phyloP scores from a whole-genome alignment of 2,113 vertebrate genomes.

The Phasianus colchicus region DNA sequence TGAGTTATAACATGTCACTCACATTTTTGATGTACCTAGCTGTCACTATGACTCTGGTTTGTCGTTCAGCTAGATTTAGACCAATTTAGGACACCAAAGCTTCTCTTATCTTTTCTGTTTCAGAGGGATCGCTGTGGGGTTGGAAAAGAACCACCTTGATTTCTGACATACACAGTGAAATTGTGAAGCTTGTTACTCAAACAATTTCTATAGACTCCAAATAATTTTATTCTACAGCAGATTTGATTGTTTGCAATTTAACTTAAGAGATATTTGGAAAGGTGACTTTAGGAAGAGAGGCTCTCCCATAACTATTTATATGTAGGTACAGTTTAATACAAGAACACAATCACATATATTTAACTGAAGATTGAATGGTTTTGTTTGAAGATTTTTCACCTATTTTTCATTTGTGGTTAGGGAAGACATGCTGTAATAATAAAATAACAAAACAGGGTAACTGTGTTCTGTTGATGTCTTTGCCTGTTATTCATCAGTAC shows the following conservation, averaged over 20 bases:
- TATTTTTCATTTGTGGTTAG: neutral
- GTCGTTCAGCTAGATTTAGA: neutral
- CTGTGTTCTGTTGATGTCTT: neutral
- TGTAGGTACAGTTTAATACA: neutral
- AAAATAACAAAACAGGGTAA: neutral
- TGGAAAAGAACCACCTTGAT: neutral
- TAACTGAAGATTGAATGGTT: neutral
- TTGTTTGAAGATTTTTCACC: neutral
- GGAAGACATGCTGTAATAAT: neutral
- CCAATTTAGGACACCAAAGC: neutral
- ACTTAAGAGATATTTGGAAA: neutral
- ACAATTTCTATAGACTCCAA: too few species aligned
- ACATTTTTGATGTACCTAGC: neutral
- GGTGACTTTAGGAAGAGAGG: neutral
- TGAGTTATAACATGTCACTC: neutral
- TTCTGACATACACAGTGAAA: neutral
- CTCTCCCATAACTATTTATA: neutral
- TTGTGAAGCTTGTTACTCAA: neutral
- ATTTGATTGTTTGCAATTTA: neutral
- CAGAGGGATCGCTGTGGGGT: neutral
- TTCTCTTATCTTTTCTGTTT: neutral
- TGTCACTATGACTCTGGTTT: neutral
- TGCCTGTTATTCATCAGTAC: neutral
- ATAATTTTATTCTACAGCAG: neutral
- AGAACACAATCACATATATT: neutral